phyloP scores from a whole-genome alignment of 2,113 vertebrate genomes.

The Ibidorhyncha struthersii region DNA sequence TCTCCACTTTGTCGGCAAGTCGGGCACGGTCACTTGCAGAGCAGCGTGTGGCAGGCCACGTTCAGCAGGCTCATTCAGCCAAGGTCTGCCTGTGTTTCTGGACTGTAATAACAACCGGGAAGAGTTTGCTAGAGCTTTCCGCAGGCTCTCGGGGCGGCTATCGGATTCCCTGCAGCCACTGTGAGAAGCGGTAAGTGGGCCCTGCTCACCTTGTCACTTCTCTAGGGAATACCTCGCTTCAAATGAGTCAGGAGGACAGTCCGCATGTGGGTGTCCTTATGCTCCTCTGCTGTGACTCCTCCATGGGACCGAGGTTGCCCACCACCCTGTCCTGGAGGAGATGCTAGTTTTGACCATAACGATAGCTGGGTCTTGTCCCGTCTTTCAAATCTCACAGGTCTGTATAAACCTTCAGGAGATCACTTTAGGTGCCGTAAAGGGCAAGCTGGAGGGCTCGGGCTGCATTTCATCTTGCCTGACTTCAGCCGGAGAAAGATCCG shows the following conservation, averaged over 20 bases:
- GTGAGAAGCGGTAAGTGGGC: accelerated
- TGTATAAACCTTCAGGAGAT: background rate
- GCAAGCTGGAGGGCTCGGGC: background rate
- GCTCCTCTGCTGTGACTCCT: background rate
- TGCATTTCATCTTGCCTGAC: background rate
- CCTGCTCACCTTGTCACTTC: background rate
- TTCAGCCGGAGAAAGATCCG: background rate
- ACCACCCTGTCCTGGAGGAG: background rate
- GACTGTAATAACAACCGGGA: background rate
- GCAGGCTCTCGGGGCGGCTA: background rate
- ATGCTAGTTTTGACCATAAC: background rate
- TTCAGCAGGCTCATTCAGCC: background rate
- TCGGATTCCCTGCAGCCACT: accelerated
- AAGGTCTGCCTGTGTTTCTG: background rate
- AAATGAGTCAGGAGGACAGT: accelerated
- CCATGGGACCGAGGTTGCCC: no score
- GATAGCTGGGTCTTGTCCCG: background rate
- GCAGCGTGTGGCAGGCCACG: accelerated
- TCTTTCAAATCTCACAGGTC: background rate
- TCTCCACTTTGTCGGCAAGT: accelerated
- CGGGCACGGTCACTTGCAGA: background rate
- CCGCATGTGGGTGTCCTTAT: accelerated
- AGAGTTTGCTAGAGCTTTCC: background rate
- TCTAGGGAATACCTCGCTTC: background rate
- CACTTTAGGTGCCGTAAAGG: accelerated